These are phyloP conservation scores for Coronaproctus castanopsis DNA, from an alignment of 2,888 invertebrate genomes.

Conservation along the genomic window DNA sequence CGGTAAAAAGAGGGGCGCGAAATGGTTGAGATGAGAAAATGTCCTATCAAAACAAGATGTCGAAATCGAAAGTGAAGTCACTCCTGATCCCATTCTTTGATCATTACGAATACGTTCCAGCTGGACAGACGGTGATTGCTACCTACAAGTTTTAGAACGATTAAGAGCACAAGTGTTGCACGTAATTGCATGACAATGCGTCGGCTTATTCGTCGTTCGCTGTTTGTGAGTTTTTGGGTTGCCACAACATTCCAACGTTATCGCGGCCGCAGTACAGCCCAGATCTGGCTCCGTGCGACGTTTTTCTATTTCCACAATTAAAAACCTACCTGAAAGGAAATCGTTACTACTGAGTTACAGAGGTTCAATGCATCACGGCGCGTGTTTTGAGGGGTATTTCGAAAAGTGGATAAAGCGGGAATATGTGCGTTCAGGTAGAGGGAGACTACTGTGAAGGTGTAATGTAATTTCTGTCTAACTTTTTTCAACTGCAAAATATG, in stretches of 20 bases:
- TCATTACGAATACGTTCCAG: slow-evolving; percentile 5
- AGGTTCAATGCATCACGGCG: not conserved
- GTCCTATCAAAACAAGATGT: too few species aligned
- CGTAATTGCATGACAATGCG: slow-evolving; percentile 19
- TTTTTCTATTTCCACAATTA: slow-evolving; percentile 11
- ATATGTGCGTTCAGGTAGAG: not conserved
- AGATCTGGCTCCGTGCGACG: slow-evolving; percentile 9
- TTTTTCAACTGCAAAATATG: too few species aligned
- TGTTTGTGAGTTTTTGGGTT: slow-evolving; percentile 17
- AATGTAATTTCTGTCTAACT: too few species aligned
- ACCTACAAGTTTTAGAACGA: slow-evolving; percentile 4
- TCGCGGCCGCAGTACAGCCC: too few species aligned
- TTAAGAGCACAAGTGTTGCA: not conserved
- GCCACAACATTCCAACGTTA: slow-evolving; percentile 17
- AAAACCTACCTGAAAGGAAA: slow-evolving; percentile 7
- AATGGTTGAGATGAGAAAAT: too few species aligned
- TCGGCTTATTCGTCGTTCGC: slow-evolving; percentile 15
- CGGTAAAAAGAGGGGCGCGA: too few species aligned
- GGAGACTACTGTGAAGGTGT: slow-evolving; percentile 4
- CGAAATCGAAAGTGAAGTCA: slow-evolving; percentile 1
- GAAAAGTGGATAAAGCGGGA: not conserved
- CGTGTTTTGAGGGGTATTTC: not conserved
- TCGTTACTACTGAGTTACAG: too few species aligned
- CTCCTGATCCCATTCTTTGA: too few species aligned
- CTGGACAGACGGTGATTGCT: slow-evolving; percentile 7